phyloP scores from a whole-genome alignment of 2,797 vertebrate genomes.

The Loriculus beryllinus region DNA sequence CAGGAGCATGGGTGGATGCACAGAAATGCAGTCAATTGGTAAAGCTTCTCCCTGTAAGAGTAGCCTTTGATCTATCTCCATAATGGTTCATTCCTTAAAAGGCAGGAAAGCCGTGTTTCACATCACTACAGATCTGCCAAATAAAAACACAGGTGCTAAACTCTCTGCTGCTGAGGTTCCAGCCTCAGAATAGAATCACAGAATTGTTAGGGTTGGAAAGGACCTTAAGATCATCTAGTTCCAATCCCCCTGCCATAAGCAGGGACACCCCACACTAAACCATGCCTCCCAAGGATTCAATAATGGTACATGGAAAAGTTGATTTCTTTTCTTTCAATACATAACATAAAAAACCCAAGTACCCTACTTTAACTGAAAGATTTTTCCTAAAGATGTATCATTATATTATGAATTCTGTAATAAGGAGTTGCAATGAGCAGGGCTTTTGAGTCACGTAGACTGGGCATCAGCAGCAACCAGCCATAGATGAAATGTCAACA shows the following conservation, averaged over 20 bases:
- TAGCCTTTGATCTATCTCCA: neutral
- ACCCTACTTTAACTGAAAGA: neutral
- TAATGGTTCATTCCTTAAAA: neutral
- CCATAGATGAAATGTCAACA: neutral
- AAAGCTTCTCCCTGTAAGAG: neutral
- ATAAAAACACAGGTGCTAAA: neutral
- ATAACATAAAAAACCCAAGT: neutral
- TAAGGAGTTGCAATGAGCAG: neutral
- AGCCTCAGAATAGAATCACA: neutral
- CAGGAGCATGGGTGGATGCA: neutral
- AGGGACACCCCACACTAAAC: too few relatives aligned
- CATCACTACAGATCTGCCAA: neutral
- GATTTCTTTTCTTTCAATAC: neutral
- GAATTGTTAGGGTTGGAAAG: neutral
- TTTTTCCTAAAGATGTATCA: neutral
- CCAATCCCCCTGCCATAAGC: too few relatives aligned
- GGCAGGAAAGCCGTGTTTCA: neutral
- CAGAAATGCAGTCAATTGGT: neutral
- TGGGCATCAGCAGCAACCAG: neutral
- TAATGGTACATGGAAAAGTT: neutral
- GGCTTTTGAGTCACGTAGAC: neutral
- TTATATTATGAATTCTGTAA: neutral
- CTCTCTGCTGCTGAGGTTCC: neutral
- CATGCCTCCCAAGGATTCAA: too few relatives aligned
- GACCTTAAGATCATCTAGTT: neutral